These are phyloP conservation scores for Dolichopus griseipennis DNA, from an alignment of 2,888 invertebrate species.

Conservation along the genomic window DNA sequence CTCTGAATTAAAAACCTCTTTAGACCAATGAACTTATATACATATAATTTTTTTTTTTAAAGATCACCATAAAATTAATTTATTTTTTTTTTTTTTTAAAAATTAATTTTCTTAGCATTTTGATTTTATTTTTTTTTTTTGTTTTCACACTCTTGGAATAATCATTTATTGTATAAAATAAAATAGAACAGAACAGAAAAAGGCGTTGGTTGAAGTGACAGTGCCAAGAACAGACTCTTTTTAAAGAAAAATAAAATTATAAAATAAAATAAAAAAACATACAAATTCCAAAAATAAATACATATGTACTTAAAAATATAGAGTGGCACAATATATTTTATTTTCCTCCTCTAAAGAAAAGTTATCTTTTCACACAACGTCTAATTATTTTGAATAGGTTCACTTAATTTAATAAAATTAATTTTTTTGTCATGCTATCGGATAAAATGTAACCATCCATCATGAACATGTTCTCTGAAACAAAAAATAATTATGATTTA, in stretches of 20 bases:
- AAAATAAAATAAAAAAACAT: neutral
- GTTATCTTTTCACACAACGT: too few relatives aligned
- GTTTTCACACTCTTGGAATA: too few relatives aligned
- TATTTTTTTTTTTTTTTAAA: neutral
- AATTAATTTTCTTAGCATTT: neutral
- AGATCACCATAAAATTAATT: neutral
- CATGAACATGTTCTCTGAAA: too few relatives aligned
- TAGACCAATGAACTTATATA: neutral
- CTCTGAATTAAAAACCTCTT: neutral
- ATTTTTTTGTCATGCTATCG: neutral
- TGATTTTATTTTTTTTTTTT: neutral
- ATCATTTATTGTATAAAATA: neutral
- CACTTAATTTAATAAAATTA: neutral
- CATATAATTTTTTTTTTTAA: neutral
- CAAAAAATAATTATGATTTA: too few relatives aligned
- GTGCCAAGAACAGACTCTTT: neutral
- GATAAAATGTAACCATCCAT: too few relatives aligned
- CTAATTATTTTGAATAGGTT: neutral
- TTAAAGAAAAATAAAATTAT: too few relatives aligned
- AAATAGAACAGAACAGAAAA: neutral
- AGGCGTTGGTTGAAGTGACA: neutral
- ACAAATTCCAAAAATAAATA: neutral
- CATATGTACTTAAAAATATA: neutral
- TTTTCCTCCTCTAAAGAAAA: neutral
- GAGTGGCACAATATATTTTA: neutral